A percentile compares a stretch with the other conserved stretches of the same genome.
Conservation (phyloP, 2,888 invertebrate genomes). For the Camponotus fellah region DNA sequence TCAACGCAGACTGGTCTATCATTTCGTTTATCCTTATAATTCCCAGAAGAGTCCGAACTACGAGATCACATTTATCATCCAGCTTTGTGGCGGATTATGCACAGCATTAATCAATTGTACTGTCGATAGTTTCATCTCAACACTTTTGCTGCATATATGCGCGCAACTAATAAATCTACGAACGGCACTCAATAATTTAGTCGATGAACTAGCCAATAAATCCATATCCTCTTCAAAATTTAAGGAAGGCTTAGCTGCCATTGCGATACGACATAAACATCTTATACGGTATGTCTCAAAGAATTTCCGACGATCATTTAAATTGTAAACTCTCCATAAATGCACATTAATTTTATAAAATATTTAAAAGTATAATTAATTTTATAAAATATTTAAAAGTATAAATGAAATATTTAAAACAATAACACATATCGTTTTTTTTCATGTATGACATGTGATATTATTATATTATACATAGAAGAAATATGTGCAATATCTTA, state of each 20-base stretch:
- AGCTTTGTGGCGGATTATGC: constrained; percentile 78
- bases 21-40: constrained; percentile 73
- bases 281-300: background rate
- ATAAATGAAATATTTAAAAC: no score
- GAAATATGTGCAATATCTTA: no score
- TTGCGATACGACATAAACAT: background rate
- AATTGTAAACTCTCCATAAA: no score
- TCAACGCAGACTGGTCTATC: constrained; percentile 56
- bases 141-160: constrained; percentile 76
- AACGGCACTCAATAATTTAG: constrained; percentile 57
- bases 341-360: no score
- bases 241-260: background rate
- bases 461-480: no score
- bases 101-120: constrained; percentile 54
- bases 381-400: no score
- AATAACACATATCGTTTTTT: no score
- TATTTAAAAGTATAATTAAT: no score
- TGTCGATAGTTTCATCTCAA: constrained; percentile 19
- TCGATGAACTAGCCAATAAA: background rate
- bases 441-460: no score
- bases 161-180: constrained; percentile 73
- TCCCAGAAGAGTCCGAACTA: constrained; percentile 66
- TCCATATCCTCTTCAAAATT: background rate
- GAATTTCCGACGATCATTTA: background rate
- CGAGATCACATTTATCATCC: constrained; percentile 74